Evolutionary conservation across 2,797 vertebrate species (phyloP), one percentile per base, ranked within the genome.

Genomic region (Pseudochirops corinnae): DNA sequence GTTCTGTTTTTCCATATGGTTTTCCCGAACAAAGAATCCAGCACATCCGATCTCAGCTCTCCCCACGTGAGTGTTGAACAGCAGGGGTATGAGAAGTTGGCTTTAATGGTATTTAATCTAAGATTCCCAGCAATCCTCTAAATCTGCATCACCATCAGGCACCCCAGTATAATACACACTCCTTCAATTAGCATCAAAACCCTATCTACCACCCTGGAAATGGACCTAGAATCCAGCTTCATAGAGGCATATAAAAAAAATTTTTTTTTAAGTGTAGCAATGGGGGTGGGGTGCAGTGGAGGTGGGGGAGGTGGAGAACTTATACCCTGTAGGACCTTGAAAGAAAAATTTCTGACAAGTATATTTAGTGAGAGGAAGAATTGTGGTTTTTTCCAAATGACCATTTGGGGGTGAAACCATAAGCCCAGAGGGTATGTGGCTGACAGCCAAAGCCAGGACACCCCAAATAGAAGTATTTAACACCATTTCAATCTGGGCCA

Each of bases 21-120:
- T 98, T 98, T 98, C 97, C 97, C 96, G 97, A 98, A 98, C 98
- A 96, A 91, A 97, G 98, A 97, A 97, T 97, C 97, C 97, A 96
- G 97, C 98, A 98, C 98, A 98, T 97, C 98, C 96, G 97, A 97
- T 98, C 97, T 97, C 94, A 94, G n/a, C 95, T 98, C 96, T 97
- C 96, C 96, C 96, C 95, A 94, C 96, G 87, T 98, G 96, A 90
- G 0, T 1, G 55, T 97, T 98, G 97, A 98, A 98, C 98, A 98
- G 98, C 98, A 98, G 97, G 98, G 97, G 97, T 98, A 98, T 97
- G 95, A 98, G 97, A 98, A 98, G 97, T 98, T 98, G 98, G 98
- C 97, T 98, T 98, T 98, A 97, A 98, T 96, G 98, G 97, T 98
- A 98, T 98, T 98, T 98, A 97, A 98, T 98, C 98, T 98, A 97